phyloP scores from a whole-genome alignment of 2,113 vertebrate genomes.

The Pterocles gutturalis region DNA sequence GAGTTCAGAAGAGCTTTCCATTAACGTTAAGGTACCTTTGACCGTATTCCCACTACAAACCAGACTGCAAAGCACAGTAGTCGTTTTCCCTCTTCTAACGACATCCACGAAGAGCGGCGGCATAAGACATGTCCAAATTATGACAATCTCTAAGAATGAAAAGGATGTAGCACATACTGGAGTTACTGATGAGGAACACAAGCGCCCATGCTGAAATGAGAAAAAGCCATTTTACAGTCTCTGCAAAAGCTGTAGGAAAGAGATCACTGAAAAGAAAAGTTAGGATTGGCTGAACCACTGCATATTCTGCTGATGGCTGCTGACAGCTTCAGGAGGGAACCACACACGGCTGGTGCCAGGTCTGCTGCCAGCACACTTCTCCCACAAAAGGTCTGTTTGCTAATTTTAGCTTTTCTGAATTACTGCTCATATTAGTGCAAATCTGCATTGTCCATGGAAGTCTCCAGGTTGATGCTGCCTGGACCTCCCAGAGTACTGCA shows the following conservation, averaged over 20 bases:
- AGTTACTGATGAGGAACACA: constrained; percentile 61
- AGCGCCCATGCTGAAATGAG: constrained; percentile 6
- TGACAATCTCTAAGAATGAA: background rate
- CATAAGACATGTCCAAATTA: background rate
- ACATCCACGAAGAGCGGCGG: background rate
- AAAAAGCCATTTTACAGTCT: constrained; percentile 12
- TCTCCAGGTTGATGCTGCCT: background rate
- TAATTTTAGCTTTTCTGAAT: constrained; percentile 52
- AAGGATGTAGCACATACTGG: constrained; percentile 32
- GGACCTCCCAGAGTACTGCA: background rate
- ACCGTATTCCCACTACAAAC: background rate
- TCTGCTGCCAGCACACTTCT: background rate
- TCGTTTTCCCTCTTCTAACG: background rate
- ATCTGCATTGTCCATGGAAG: background rate
- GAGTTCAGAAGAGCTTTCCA: background rate
- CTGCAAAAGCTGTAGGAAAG: constrained; percentile 17
- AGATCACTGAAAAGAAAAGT: background rate
- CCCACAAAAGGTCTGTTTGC: constrained; percentile 31
- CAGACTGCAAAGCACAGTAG: background rate
- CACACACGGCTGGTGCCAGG: accelerated
- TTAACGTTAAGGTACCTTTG: background rate
- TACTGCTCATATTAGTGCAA: background rate
- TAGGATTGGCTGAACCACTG: background rate
- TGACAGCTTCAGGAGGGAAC: constrained; percentile 43
- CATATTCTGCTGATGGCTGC: background rate